A percentile compares a stretch with the other conserved stretches of the same genome.
Evolutionary conservation across 2,888 invertebrate genomes (phyloP).

Genomic region (Tipula helvola): DNA sequence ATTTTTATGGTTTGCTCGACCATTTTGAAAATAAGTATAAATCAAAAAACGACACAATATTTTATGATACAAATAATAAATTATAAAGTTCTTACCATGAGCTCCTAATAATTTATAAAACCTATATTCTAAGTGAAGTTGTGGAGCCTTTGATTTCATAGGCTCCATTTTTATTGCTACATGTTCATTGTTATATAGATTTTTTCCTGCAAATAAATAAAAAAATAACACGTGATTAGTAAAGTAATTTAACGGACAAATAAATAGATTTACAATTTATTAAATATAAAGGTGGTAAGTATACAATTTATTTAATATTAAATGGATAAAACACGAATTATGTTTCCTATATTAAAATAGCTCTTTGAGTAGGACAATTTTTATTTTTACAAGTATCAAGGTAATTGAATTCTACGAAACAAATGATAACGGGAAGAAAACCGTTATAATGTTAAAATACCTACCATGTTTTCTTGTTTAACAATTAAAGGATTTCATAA

Average conservation of each 20-base stretch:
- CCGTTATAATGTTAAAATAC: not conserved
- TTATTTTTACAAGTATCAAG: not conserved
- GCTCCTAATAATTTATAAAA: constrained; percentile 99
- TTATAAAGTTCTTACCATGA: constrained; percentile 58
- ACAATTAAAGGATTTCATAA: not conserved
- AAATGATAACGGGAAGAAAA: not conserved
- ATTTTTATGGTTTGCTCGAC: not conserved
- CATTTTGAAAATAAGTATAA: not conserved
- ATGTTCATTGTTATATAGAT: constrained; percentile 99
- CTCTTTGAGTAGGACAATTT: not conserved
- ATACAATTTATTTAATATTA: no score
- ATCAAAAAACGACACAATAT: not conserved
- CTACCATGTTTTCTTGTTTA: not conserved
- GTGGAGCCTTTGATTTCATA: constrained; percentile 99
- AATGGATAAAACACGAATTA: constrained; percentile 10
- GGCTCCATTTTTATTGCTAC: constrained; percentile 99
- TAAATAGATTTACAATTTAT: no score
- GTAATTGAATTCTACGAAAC: not conserved
- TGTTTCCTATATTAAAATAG: not conserved
- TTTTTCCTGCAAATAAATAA: constrained; percentile 73
- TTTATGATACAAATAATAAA: not conserved
- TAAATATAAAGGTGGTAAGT: no score
- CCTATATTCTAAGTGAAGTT: constrained; percentile 99
- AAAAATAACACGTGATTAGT: constrained; percentile 8
- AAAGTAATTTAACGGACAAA: not conserved